Base-by-base conservation (phyloP, 2,113 vertebrate species). In the Chrysemys picta region DNA sequence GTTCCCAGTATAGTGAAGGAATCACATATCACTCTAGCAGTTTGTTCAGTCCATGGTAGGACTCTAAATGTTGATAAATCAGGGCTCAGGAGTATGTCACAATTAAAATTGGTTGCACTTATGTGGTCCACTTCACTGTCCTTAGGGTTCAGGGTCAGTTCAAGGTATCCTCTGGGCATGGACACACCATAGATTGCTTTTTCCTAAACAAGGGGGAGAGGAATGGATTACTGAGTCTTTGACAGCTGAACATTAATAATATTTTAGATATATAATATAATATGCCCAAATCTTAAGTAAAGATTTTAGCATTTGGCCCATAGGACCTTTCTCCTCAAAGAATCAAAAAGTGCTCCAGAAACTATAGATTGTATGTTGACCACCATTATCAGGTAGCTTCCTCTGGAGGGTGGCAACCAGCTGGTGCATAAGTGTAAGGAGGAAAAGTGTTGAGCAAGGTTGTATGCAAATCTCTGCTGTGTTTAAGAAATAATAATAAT, bases 121-220 rank as follows among this genome's bases (percentile, higher is more conserved):
- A 98, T 98, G 81, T 99, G 98, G 96, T 99, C 99, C 89, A 99
- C 98, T 94, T 99, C 99, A 29, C 98, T 98, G 89, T 99, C 98
- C 94, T 98, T 98, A 14, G 99, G 98, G 90, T 98, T 99, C 50
- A 99, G 96, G 0, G 99, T 99, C 95, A 99, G 95, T 95, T 99
- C 99, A 90, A 99, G 98, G 93, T 99, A 99, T 96, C 98, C 99
- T 96, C 99, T 98, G 19, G 99, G 99, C 98, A 99, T 99, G 65
- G 98, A 94, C 85, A 99, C 96, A 3, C 99, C 99, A 22, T 99
- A 98, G 19, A 98, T 95, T 13, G 98, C 98, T 97, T 99, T 99
- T 97, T 99, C 99, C 99, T 99, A 94, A 91, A 96, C 87, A 89
- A 69, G 95, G 87, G 94, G n/a, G 56, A 97, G 81, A 97, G 91